Evolutionary conservation across 1,140 invertebrate species (phyloP).

Genomic region (Stegodyphus dumicola): DNA sequence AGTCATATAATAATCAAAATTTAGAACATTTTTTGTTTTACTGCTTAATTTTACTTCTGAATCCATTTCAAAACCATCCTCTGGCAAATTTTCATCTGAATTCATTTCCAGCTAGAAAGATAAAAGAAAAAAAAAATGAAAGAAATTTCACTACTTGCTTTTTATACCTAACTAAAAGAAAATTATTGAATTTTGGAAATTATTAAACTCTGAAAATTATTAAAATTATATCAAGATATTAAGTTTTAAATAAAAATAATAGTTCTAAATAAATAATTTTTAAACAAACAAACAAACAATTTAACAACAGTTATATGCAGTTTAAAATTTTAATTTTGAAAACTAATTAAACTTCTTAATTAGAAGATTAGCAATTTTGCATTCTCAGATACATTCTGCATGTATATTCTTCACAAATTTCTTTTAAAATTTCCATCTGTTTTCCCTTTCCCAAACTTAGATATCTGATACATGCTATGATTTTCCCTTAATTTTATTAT

Average conservation of each 20-base stretch:
- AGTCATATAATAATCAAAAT: conserved; percentile 12
- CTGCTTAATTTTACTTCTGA: not conserved
- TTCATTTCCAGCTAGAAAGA: conserved; percentile 21
- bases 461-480: no score
- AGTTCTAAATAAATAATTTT: not conserved
- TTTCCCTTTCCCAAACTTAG: no score
- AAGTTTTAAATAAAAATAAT: not conserved
- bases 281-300: not conserved
- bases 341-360: no score
- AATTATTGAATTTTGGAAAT: not conserved
- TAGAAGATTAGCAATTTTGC: no score
- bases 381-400: no score
- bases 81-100: conserved; percentile 8
- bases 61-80: not conserved
- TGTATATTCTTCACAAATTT: no score
- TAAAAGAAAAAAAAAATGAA: not conserved
- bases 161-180: not conserved
- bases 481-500: no score
- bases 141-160: not conserved
- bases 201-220: not conserved
- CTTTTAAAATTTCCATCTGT: no score
- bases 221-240: not conserved
- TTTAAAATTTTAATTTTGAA: no score
- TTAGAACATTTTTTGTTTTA: not conserved
- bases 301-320: no score